Evolutionary conservation across 2,888 invertebrate genomes (phyloP).

Genomic region (Noctua fimbriata): DNA sequence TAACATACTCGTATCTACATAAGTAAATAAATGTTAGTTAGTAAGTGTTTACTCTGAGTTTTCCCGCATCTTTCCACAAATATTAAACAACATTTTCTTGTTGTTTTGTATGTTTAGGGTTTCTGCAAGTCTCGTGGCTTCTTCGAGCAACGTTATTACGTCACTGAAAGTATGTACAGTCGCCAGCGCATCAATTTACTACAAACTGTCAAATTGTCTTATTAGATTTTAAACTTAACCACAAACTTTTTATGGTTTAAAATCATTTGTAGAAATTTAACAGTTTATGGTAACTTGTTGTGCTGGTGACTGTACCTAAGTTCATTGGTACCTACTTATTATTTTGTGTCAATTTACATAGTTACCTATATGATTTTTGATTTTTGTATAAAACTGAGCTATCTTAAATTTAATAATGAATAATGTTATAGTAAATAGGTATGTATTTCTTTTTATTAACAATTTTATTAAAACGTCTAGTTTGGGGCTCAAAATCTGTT

Average conservation of each 20-base stretch:
- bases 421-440: too few species aligned
- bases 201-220: too few species aligned
- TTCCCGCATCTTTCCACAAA: conserved; percentile 28
- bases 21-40: conserved; percentile 1
- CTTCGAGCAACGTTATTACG: conserved; percentile 10
- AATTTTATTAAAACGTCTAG: not conserved
- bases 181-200: too few species aligned
- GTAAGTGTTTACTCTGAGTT: conserved; percentile 9
- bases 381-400: too few species aligned
- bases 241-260: too few species aligned
- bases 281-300: too few species aligned
- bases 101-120: conserved; percentile 47
- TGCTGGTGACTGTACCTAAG: not conserved
- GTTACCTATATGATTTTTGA: too few species aligned
- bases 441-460: not conserved
- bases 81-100: conserved; percentile 34
- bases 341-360: not conserved
- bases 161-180: conserved; percentile 1
- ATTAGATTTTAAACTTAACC: too few species aligned
- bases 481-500: not conserved
- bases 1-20: not conserved
- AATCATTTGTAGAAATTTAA: too few species aligned
- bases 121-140: conserved; percentile 28
- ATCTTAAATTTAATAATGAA: too few species aligned
- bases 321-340: not conserved